Evolutionary conservation across 2,113 vertebrate species (phyloP).

Genomic region (Chloropsis hardwickii): DNA sequence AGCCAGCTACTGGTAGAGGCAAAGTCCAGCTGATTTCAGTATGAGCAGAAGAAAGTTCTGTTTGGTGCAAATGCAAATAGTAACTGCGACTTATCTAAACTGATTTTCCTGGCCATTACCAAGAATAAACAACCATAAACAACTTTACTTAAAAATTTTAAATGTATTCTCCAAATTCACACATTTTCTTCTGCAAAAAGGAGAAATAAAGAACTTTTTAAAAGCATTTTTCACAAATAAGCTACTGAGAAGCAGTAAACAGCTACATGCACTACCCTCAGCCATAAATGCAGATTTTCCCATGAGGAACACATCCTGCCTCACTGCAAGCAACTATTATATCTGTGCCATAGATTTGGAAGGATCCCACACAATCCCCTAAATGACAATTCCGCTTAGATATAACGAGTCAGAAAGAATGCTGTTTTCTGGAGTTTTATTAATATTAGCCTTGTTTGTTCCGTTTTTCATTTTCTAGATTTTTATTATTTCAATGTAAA

Average conservation of each 20-base stretch:
- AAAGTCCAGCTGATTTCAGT: background rate
- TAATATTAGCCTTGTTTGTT: background rate
- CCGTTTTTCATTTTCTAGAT: background rate
- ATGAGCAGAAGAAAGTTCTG: background rate
- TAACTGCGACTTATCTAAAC: fast-evolving
- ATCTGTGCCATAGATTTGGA: background rate
- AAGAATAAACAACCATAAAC: background rate
- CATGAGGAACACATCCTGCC: background rate
- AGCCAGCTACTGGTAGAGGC: background rate
- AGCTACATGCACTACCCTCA: background rate
- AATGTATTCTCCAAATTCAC: background rate
- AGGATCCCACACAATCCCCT: background rate
- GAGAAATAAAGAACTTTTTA: background rate
- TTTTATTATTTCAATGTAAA: background rate
- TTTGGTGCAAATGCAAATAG: background rate
- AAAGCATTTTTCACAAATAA: background rate
- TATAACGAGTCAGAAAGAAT: background rate
- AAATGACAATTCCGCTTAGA: background rate
- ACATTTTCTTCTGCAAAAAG: background rate
- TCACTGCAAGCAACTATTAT: fast-evolving
- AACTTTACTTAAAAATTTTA: background rate
- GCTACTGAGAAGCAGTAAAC: background rate
- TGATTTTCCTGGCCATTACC: background rate
- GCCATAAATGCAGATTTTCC: background rate
- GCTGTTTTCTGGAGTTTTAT: background rate